Conservation (phyloP, 2,888 invertebrate genomes). For the Drosophila nr. fundita region DNA sequence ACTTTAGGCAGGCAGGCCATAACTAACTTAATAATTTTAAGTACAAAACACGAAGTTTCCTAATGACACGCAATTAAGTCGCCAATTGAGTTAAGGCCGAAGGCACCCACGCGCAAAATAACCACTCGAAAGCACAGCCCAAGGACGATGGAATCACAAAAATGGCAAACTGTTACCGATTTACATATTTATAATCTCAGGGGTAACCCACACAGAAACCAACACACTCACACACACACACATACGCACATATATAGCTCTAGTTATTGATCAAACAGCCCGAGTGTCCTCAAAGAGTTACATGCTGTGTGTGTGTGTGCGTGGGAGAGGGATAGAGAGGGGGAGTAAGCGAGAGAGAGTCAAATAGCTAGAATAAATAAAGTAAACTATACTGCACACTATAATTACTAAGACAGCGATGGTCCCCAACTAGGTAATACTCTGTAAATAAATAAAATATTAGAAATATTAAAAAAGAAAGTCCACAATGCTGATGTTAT, state of each 20-base stretch:
- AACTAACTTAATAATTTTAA: conserved; percentile 31
- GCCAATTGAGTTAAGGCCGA: conserved; percentile 66
- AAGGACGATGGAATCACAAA: conserved; percentile 44
- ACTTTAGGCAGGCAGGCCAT: conserved; percentile 2
- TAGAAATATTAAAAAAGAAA: neutral
- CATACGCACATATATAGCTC: conserved; percentile 3
- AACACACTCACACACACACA: conserved; percentile 3
- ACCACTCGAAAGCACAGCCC: conserved; percentile 39
- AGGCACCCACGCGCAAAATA: conserved; percentile 23
- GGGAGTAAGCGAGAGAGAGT: neutral
- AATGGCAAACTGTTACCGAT: conserved; percentile 27
- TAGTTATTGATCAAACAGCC: conserved; percentile 59
- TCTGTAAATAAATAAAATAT: neutral
- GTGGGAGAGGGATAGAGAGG: neutral
- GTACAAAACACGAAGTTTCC: conserved; percentile 20
- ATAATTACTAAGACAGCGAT: neutral
- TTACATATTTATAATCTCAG: conserved; percentile 23
- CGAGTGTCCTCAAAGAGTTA: conserved; percentile 34
- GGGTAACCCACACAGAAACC: conserved; percentile 18
- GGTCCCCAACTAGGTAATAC: neutral
- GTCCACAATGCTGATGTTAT: neutral
- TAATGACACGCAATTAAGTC: conserved; percentile 66
- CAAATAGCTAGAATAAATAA: neutral
- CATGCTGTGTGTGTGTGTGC: conserved; percentile 4
- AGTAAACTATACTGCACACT: neutral